Evolutionary conservation across 2,113 vertebrate genomes (phyloP).

Genomic region (Pseudopipra pipra): DNA sequence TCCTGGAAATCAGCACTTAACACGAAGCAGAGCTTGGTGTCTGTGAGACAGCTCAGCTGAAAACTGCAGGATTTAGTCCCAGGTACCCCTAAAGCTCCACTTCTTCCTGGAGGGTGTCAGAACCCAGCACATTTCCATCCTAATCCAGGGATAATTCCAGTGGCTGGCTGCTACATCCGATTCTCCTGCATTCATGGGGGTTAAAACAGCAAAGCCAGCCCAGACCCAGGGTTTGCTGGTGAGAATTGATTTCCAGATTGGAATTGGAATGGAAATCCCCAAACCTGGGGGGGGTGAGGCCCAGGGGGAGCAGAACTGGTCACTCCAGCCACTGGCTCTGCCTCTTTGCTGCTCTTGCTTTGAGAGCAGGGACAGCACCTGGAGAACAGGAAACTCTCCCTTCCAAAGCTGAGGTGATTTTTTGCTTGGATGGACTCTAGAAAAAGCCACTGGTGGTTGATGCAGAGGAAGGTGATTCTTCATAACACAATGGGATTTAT

Average conservation of each 20-base stretch:
- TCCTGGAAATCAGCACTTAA: neutral
- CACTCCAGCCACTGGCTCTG: rapidly evolving
- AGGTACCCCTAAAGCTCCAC: neutral
- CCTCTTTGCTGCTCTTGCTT: neutral
- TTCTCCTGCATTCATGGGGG: neutral
- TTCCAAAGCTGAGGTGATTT: neutral
- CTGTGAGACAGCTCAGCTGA: neutral
- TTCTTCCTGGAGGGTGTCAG: rapidly evolving
- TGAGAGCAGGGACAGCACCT: neutral
- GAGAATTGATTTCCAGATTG: neutral
- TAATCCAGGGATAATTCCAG: neutral
- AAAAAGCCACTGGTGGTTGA: neutral
- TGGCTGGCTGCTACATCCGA: neutral
- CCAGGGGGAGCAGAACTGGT: neutral
- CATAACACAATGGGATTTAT: neutral
- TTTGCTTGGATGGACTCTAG: neutral
- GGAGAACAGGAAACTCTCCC: neutral
- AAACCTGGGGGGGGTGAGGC: neutral
- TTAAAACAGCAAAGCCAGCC: neutral
- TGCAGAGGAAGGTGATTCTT: neutral
- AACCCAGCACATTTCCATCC: neutral
- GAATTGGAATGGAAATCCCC: neutral
- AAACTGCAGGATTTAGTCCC: neutral
- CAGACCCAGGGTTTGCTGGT: neutral
- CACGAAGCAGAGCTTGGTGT: neutral